Evolutionary conservation across 2,113 vertebrate species (phyloP), one percentile per base, ranked within the genome.

Genomic region (Hippocampus abdominalis): DNA sequence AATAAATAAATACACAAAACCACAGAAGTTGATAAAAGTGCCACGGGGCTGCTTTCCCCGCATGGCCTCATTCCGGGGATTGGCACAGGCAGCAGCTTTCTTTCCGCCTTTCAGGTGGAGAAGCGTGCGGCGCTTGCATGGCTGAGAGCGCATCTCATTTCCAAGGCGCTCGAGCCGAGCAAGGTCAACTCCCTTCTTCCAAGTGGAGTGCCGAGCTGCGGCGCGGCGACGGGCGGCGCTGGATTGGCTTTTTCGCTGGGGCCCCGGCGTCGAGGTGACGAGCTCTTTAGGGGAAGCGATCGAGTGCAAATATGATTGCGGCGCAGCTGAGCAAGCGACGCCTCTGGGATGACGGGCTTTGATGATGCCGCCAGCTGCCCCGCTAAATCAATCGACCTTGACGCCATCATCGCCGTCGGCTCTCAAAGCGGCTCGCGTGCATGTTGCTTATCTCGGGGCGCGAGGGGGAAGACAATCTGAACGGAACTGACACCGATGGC

Each of bases 301-400:
- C 87, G 83, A 84, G 77, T 70, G 57, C 70, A 83, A 85, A 89
- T 88, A 84, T 86, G 88, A 87, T 81, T 86, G 81, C 83, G 76
- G 86, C 79, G 85, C 83, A 84, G 81, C 73, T 76, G 81, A 87
- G 83, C 86, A 75, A 60, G 76, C 64, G 82, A 84, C 21, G 80
- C 81, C 86, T 86, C 75, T 76, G 79, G 84, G 88, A 86, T 77
- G 40, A 64, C 12, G 75, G 66, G 76, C 74, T 86, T 78, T 87
- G 83, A 89, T 91, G 89, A 89, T 82, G 77, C 81, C 56, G 73
- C 77, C 72, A 81, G 83, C 79, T 77, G 76, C 76, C 76, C 69
- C 77, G 79, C 84, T 88, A 75, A 90, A 89, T 85, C 89, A 89
- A 86, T 86, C 85, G 76, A 87, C 60, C 86, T 77, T 79, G 84